Base-by-base conservation (phyloP, 2,113 vertebrate genomes). In the Climacteris rufus region DNA sequence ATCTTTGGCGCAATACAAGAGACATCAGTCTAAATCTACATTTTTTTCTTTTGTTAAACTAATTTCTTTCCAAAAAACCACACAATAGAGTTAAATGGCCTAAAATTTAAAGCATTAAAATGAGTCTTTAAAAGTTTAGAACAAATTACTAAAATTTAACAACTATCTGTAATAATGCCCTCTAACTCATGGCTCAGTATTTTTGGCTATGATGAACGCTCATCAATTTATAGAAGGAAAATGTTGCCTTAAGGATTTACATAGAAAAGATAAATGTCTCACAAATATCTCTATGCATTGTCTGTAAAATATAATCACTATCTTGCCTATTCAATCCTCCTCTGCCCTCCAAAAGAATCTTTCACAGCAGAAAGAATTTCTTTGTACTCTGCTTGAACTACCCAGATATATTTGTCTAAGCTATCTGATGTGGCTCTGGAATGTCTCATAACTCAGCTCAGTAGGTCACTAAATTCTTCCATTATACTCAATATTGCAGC, bases 401-500 rank as follows among this genome's bases (percentile, higher is more conserved):
- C 27, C 31, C 79, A 90, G 50, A 79, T 88, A 31, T 82, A 70
- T 90, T 93, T 88, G 17, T 88, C 65, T 71, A 80, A 95, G 87
- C 83, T 68, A 83, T 70, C 63, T 86, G 63, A 77, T 88, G 92
- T 66, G 27, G 28, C 60, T 94, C 68, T 93, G 87, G 86, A 95
- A 91, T 90, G 68, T 74, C 79, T 96, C 91, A 86, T 93, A 93
- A 81, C 52, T 93, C 63, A 83, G 54, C 82, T 91, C 92, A 90
- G 68, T 93, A 74, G 66, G 85, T 80, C 87, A 91, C 69, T 82
- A 37, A 82, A 90, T 94, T 94, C 83, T 78, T 89, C 49, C 7
- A 0, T 42, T 24, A 37, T 10, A 15, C 21, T 70, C 60, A 42
- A 19, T 75, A 83, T 13, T 87, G 64, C 69, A 87, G 79, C 47